Evolutionary conservation across 2,113 vertebrate genomes (phyloP).

Genomic region (Cervus canadensis): DNA sequence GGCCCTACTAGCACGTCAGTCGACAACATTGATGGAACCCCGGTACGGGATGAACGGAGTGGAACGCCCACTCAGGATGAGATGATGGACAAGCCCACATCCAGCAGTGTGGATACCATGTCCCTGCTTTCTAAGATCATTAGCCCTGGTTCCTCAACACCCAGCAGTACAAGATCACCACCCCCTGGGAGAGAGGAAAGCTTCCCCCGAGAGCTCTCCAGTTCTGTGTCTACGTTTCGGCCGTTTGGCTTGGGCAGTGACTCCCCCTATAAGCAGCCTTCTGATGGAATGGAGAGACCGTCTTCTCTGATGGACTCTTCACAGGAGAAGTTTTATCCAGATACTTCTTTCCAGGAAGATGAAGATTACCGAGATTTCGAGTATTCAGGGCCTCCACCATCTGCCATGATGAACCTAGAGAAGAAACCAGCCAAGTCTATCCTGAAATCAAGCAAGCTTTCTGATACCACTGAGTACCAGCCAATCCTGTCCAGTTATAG

Average conservation of each 20-base stretch:
- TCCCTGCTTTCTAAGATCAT: constrained; percentile 86
- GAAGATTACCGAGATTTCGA: constrained; percentile 85
- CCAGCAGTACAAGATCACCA: constrained; percentile 82
- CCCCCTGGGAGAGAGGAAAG: constrained; percentile 79
- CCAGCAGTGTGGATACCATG: constrained; percentile 80
- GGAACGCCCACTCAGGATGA: constrained; percentile 97
- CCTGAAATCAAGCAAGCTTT: constrained; percentile 80
- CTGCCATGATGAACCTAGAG: constrained; percentile 81
- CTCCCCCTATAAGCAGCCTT: constrained; percentile 79
- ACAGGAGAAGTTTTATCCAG: constrained; percentile 84
- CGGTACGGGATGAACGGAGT: constrained; percentile 93
- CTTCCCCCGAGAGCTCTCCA: constrained; percentile 79
- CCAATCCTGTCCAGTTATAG: constrained; percentile 76
- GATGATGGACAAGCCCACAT: constrained; percentile 94
- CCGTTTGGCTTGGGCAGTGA: constrained; percentile 78
- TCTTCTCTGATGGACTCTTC: constrained; percentile 82
- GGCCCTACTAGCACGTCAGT: constrained; percentile 81
- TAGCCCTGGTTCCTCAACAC: constrained; percentile 84
- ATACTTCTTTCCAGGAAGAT: constrained; percentile 84
- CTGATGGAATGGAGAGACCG: constrained; percentile 78
- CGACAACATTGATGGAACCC: constrained; percentile 93
- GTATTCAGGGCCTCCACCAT: constrained; percentile 78
- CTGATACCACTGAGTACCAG: constrained; percentile 78
- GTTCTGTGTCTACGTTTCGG: constrained; percentile 76
- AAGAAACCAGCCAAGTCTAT: constrained; percentile 84